Conservation (phyloP, 2,797 vertebrate genomes). For the Pempheris klunzingeri region DNA sequence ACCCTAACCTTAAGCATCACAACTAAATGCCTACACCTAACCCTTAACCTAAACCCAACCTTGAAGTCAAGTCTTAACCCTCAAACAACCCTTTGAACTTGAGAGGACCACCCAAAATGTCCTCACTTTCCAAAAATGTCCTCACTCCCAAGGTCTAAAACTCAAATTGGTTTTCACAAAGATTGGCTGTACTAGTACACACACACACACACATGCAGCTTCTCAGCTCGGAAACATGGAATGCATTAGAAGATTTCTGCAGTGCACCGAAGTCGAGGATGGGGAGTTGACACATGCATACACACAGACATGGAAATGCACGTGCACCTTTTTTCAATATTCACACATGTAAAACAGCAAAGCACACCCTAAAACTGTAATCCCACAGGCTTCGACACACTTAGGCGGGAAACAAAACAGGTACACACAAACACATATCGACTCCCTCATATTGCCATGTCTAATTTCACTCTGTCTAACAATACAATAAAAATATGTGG, state of each 20-base stretch:
- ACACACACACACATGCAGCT: constrained; percentile 57
- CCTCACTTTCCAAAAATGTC: too few species aligned
- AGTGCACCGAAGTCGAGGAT: constrained; percentile 71
- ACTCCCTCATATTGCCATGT: constrained; percentile 26
- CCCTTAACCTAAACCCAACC: too few species aligned
- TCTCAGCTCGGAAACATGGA: constrained; percentile 82
- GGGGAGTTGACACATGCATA: constrained; percentile 54
- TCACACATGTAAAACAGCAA: constrained; percentile 66
- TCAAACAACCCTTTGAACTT: too few species aligned
- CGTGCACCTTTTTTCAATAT: constrained; percentile 45
- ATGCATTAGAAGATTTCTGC: constrained; percentile 85
- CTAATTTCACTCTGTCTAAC: constrained; percentile 51
- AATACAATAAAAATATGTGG: constrained; percentile 34
- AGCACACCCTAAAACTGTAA: constrained; percentile 33
- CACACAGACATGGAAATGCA: constrained; percentile 25
- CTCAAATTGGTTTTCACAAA: too few species aligned
- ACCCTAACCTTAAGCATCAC: too few species aligned
- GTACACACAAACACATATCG: constrained; percentile 25
- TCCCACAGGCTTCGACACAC: constrained; percentile 24
- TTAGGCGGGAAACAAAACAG: constrained; percentile 39
- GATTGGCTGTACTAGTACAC: too few species aligned
- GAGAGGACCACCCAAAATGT: too few species aligned
- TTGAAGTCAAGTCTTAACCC: too few species aligned
- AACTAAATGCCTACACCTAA: too few species aligned
- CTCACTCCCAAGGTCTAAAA: too few species aligned